These are phyloP conservation scores for Craniophora ligustri DNA, from an alignment of 2,888 invertebrate species.

Conservation along the genomic window DNA sequence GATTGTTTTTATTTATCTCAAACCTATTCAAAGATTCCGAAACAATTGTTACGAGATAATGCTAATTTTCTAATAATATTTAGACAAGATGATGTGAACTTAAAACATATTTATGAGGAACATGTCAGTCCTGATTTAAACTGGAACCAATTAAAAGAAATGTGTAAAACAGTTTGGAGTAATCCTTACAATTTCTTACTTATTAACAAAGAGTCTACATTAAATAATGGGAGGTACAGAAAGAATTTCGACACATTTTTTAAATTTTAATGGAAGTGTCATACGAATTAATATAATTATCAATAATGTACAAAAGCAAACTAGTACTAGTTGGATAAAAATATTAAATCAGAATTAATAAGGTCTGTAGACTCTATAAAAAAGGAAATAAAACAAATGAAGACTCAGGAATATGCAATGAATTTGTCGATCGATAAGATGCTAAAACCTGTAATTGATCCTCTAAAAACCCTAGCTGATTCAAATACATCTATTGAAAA, in stretches of 20 bases:
- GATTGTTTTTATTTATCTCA: conserved; percentile 46
- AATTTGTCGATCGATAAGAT: too few relatives aligned
- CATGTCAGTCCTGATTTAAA: conserved; percentile 6
- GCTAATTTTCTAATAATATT: neutral
- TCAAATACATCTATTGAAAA: neutral
- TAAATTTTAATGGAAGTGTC: neutral
- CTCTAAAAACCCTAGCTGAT: neutral
- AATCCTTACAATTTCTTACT: neutral
- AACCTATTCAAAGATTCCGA: conserved; percentile 48
- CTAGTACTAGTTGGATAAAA: neutral
- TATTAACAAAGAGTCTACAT: conserved; percentile 5
- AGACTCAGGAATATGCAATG: neutral
- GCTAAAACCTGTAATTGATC: too few relatives aligned
- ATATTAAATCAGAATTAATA: neutral
- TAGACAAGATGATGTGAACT: conserved; percentile 5
- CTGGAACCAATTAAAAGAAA: conserved; percentile 9
- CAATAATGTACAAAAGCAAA: conserved; percentile 2
- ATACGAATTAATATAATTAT: neutral
- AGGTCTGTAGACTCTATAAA: neutral
- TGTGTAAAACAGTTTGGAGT: conserved; percentile 7
- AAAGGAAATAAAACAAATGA: conserved; percentile 3
- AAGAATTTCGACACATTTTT: neutral
- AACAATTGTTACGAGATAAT: conserved; percentile 2
- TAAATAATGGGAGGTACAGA: conserved; percentile 10
- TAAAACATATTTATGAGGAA: conserved; percentile 4